Evolutionary conservation across 1,140 invertebrate species (phyloP).

Genomic region (Drosophila bocki): DNA sequence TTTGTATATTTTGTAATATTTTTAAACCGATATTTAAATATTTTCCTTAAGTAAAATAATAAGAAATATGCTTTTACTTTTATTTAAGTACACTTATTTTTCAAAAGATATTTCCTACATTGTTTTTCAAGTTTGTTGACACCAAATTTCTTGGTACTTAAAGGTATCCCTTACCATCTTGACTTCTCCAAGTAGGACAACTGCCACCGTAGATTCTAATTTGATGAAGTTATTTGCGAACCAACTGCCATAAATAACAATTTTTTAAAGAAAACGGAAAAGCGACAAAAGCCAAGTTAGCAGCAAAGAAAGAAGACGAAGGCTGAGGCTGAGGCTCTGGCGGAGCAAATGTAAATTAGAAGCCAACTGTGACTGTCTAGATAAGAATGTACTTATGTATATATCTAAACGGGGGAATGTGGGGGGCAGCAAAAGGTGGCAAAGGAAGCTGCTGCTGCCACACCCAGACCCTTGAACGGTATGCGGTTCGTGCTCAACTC

Average conservation of each 20-base stretch:
- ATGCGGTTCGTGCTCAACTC: conserved; percentile 39
- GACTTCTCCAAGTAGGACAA: conserved; percentile 1
- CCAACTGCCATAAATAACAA: conserved; percentile 46
- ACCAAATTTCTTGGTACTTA: not conserved
- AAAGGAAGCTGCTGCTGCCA: conserved; percentile 23
- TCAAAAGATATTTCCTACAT: not conserved
- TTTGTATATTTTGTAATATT: no score
- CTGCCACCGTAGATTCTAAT: conserved; percentile 34
- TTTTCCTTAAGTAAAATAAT: no score
- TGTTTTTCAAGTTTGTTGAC: not conserved
- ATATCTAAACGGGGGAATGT: conserved; percentile 2
- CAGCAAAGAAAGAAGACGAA: conserved; percentile 13
- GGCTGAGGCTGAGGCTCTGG: not conserved
- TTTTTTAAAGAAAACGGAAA: conserved; percentile 36
- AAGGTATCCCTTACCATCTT: not conserved
- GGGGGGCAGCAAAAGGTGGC: not conserved
- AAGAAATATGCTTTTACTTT: not conserved
- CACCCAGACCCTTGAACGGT: conserved; percentile 5
- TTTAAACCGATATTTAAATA: no score
- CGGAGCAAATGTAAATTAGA: conserved; percentile 69
- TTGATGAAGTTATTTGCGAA: conserved; percentile 51
- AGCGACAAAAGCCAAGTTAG: conserved; percentile 21
- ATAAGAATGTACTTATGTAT: conserved; percentile 54
- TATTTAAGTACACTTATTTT: not conserved
- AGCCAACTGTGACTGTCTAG: conserved; percentile 57